Base-by-base conservation (phyloP, 2,797 vertebrate species). In the Cetoscarus ocellatus region DNA sequence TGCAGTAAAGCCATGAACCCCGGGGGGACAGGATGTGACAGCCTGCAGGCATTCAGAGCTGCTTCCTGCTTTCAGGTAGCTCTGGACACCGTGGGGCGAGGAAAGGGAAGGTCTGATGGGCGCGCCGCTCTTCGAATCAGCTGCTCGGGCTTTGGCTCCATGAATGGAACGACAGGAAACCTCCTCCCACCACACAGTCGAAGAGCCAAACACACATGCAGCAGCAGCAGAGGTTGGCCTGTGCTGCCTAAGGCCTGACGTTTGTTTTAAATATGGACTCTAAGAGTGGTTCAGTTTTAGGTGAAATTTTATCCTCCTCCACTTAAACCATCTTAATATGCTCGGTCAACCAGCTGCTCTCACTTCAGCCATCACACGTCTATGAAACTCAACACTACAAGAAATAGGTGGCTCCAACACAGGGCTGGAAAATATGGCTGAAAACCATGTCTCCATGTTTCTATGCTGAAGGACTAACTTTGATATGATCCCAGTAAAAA, bases 81-180 rank as follows among this genome's bases (percentile, higher is more conserved):
- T 34, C 50, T 53, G 47, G 12, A 59, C 34, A 55, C 38, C 6
- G 1, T 66, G 43, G 34, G 34, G 11, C 14, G 8, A 56, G 39
- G 50, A 70, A 56, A 70, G 64, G 58, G 60, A 73, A 39, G 40
- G 61, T 27, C 11, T 12, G 43, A 27, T 61, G 63, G 76, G 51
- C 60, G 71, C 0, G 69, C 67, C 67, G 14, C n/a, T 50, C 38
- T 59, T 79, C 7, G 10, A 71, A 74, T 79, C 77, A 64, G 78
- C 80, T 82, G 77, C 75, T 80, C 49, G 1, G 58, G 54, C 74
- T 68, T 67, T 80, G 80, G 82, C 77, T 65, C 76, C 67, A 71
- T 76, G 66, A 91, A 87, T 80, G 85, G 79, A 90, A 88, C 85
- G 80, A 90, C 84, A 93, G 87, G 81, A 94, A 92, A 82, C 79